Evolutionary conservation across 2,113 vertebrate genomes (phyloP).

Genomic region (Stercorarius parasiticus): DNA sequence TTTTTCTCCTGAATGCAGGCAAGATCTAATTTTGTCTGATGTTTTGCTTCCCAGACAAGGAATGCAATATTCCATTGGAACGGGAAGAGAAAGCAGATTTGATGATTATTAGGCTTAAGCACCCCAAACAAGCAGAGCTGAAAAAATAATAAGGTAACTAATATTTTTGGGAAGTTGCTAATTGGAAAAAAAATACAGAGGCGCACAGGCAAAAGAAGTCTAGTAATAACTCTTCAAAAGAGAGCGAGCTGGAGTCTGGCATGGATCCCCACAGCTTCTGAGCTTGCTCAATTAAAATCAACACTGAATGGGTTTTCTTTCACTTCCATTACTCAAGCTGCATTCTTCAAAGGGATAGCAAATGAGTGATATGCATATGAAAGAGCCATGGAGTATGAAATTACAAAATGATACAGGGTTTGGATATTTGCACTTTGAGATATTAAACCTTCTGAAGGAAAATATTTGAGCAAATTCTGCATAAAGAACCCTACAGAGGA

Average conservation of each 20-base stretch:
- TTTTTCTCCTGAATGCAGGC: not conserved
- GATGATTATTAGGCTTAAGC: not conserved
- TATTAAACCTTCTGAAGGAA: constrained; percentile 59
- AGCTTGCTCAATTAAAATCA: constrained; percentile 55
- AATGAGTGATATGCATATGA: constrained; percentile 68
- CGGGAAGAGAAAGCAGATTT: not conserved
- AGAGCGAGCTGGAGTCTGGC: not conserved
- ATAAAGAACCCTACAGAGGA: constrained; percentile 23
- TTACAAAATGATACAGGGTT: constrained; percentile 61
- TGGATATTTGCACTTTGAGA: constrained; percentile 61
- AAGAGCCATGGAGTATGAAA: constrained; percentile 54
- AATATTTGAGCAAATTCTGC: constrained; percentile 58
- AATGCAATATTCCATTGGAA: not conserved
- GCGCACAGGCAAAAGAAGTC: not conserved
- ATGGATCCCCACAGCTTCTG: not conserved
- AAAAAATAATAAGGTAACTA: constrained; percentile 20
- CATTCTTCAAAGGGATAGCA: constrained; percentile 54
- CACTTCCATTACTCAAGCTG: constrained; percentile 51
- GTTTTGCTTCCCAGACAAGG: not conserved
- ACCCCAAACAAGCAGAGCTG: not conserved
- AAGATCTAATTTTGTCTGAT: not conserved
- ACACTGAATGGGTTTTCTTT: constrained; percentile 53
- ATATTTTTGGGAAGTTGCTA: constrained; percentile 35
- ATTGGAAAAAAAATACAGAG: not conserved
- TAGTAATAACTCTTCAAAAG: constrained; percentile 19